Conservation (phyloP, 2,888 invertebrate species). For the Hesperia comma region DNA sequence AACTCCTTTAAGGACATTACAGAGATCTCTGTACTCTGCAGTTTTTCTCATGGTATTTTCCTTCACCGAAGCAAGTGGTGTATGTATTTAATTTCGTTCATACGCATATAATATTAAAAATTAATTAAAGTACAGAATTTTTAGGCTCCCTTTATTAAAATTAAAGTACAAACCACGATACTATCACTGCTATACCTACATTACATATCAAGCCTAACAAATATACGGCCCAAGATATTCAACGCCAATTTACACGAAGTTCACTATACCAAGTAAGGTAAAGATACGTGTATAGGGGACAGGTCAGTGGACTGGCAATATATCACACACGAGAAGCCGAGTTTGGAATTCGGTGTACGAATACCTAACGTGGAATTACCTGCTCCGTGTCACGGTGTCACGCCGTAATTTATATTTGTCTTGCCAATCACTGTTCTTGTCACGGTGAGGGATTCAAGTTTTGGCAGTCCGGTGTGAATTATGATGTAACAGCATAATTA, state of each 20-base stretch:
- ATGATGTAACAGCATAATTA: no score
- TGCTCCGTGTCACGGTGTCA: constrained; percentile 19
- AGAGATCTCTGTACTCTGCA: no score
- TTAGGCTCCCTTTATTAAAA: no score
- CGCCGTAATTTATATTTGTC: constrained; percentile 17
- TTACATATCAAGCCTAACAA: neutral
- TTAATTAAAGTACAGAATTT: no score
- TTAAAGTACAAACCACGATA: no score
- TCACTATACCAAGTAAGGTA: constrained; percentile 19
- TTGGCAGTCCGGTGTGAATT: neutral
- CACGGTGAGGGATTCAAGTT: neutral
- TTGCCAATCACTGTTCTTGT: constrained; percentile 18
- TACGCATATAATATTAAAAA: no score
- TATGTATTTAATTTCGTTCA: no score
- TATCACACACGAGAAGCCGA: constrained; percentile 28
- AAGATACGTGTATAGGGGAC: constrained; percentile 30
- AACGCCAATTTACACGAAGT: neutral
- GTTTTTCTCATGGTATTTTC: no score
- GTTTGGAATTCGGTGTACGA: constrained; percentile 34
- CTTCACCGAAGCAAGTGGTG: no score
- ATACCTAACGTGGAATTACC: constrained; percentile 31
- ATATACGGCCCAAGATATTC: no score
- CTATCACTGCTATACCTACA: no score
- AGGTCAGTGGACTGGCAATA: constrained; percentile 32
- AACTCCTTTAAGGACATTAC: no score